Percentiles rank a stretch among this genome's conserved stretches.
phyloP scores from a whole-genome alignment of 2,797 vertebrate genomes.

The Manis javanica region DNA sequence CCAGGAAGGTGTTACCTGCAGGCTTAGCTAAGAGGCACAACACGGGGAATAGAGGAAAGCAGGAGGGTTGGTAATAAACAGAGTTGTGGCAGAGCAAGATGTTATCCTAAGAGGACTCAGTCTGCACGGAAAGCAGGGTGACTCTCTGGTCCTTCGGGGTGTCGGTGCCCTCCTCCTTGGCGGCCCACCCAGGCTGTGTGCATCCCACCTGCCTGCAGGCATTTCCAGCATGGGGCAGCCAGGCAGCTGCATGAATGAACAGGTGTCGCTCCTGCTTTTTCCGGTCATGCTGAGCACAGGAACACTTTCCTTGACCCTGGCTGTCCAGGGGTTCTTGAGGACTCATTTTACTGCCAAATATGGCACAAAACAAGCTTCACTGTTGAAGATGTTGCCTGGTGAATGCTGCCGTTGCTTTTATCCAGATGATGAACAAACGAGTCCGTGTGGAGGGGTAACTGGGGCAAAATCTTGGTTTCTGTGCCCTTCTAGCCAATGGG shows the following conservation, averaged over 20 bases:
- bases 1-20: constrained; percentile 82
- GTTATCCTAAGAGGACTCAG: constrained; percentile 52
- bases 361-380: background rate
- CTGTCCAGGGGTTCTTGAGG: background rate
- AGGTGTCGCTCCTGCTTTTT: rapidly evolving
- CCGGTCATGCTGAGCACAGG: background rate
- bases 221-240: too few relatives aligned
- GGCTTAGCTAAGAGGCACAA: constrained; percentile 95
- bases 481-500: background rate
- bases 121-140: background rate
- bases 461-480: background rate
- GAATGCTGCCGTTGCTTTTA: constrained; percentile 35
- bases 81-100: constrained; percentile 40
- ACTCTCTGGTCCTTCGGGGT: background rate
- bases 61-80: background rate
- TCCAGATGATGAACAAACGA: background rate
- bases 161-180: background rate
- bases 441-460: background rate
- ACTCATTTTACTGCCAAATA: background rate
- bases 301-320: background rate
- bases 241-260: background rate
- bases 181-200: background rate
- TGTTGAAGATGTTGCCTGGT: constrained; percentile 15
- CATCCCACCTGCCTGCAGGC: background rate
- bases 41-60: constrained; percentile 79